phyloP scores from a whole-genome alignment of 2,113 vertebrate genomes.

The Cheilinus undulatus region DNA sequence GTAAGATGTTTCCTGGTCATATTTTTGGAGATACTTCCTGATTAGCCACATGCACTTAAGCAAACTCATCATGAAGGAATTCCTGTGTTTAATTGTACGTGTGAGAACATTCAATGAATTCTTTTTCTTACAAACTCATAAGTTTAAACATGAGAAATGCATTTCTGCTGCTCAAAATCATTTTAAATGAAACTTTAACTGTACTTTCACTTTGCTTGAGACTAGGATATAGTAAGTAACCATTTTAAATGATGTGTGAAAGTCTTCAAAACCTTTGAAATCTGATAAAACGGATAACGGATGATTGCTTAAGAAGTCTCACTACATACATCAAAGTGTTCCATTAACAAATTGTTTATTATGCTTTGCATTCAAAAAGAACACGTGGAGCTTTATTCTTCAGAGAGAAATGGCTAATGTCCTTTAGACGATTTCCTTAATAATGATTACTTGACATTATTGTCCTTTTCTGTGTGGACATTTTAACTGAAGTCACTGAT shows the following conservation, averaged over 20 bases:
- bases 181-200: background rate
- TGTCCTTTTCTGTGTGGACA: background rate
- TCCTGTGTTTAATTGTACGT: background rate
- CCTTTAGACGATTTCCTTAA: background rate
- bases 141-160: background rate
- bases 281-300: no score
- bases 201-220: background rate
- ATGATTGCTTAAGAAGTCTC: no score
- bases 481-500: background rate
- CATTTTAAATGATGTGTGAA: background rate
- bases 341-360: no score
- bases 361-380: background rate
- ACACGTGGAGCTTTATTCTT: background rate
- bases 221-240: background rate
- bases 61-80: conserved; percentile 9
- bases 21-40: conserved; percentile 35
- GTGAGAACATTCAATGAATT: background rate
- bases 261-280: background rate
- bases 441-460: no score
- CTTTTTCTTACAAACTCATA: background rate
- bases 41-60: conserved; percentile 1
- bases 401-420: background rate
- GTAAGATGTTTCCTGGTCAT: conserved; percentile 32
- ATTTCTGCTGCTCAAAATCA: background rate
- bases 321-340: no score